phyloP scores from a whole-genome alignment of 30 jellyfish, hydroid and myxozoan species.

The Hydractinia echinata region DNA sequence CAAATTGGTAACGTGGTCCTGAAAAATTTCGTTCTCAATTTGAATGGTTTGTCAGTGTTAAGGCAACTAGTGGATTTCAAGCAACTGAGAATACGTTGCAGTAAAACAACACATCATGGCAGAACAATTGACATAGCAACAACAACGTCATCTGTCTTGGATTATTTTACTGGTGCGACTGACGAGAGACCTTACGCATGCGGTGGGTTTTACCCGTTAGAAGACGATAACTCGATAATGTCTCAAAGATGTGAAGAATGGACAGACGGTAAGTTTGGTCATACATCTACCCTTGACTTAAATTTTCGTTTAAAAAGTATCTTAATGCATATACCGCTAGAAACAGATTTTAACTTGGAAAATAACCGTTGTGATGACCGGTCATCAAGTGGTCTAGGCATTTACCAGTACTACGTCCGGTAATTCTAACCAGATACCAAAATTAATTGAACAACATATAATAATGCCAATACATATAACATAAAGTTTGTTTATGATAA shows the following conservation, averaged over 20 bases:
- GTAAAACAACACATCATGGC: background rate
- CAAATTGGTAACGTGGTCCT: background rate
- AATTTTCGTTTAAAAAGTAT: too few relatives aligned
- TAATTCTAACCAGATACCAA: too few relatives aligned
- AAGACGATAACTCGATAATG: background rate
- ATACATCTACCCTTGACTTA: background rate
- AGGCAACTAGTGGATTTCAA: background rate
- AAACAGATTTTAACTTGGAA: too few relatives aligned
- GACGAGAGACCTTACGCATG: background rate
- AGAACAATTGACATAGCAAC: conserved; percentile 8
- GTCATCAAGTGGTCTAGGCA: too few relatives aligned
- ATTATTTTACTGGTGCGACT: background rate
- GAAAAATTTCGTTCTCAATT: background rate
- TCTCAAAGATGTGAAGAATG: background rate
- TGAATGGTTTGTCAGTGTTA: background rate
- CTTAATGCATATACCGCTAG: too few relatives aligned
- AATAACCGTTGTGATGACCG: too few relatives aligned
- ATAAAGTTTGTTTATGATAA: too few relatives aligned
- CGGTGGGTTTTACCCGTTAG: background rate
- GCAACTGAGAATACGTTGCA: background rate
- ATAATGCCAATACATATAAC: too few relatives aligned
- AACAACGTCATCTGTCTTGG: background rate
- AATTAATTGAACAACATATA: too few relatives aligned
- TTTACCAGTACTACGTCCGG: too few relatives aligned
- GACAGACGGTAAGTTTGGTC: background rate